Percentiles rank a stretch among this genome's conserved stretches.
These are phyloP conservation scores for Momotus momota DNA, from an alignment of 2,797 vertebrate genomes.

Conservation along the genomic window DNA sequence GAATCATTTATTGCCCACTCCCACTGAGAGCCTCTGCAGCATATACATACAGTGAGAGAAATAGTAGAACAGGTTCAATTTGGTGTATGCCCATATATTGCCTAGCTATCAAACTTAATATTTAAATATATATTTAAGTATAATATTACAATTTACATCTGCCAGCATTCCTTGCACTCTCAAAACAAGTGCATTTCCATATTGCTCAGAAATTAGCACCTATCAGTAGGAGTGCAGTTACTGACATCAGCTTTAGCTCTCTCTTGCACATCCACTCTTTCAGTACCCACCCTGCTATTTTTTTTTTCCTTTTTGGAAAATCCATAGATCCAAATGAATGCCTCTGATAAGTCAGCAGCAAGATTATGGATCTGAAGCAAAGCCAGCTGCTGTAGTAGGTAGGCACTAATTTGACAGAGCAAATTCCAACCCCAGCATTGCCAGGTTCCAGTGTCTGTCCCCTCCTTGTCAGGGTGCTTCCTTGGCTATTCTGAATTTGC, in stretches of 20 bases:
- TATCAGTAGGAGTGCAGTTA: neutral
- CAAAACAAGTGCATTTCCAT: neutral
- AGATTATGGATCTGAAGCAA: neutral
- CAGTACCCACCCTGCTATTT: neutral
- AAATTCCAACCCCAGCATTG: neutral
- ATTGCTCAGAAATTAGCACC: neutral
- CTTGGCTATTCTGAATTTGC: neutral
- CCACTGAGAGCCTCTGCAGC: slow-evolving; percentile 1
- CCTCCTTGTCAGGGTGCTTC: neutral
- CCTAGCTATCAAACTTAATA: neutral
- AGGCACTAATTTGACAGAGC: neutral
- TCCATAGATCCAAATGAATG: neutral
- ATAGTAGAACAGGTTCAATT: neutral
- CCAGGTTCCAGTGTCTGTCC: neutral
- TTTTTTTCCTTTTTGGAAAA: neutral
- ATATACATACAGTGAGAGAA: neutral
- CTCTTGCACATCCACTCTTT: neutral
- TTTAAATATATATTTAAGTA: neutral
- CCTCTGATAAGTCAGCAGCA: neutral
- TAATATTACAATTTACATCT: neutral
- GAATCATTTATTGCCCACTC: neutral
- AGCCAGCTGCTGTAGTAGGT: neutral
- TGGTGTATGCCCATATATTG: neutral
- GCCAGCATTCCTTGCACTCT: neutral
- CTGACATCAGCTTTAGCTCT: neutral